phyloP scores from a whole-genome alignment of 2,888 invertebrate genomes.

The Endotricha flammealis region DNA sequence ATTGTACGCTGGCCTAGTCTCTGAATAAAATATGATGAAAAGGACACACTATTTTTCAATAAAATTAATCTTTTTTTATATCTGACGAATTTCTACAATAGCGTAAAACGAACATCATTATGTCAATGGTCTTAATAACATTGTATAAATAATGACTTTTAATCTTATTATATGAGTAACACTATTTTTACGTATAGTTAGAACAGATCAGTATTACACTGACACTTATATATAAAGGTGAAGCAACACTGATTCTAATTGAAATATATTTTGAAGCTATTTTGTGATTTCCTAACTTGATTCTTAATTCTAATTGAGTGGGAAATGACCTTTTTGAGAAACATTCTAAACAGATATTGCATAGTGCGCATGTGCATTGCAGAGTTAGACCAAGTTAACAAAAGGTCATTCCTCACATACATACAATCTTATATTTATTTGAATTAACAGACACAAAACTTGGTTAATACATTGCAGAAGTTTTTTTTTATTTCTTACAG shows the following conservation, averaged over 20 bases:
- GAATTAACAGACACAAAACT: slow-evolving; percentile 59
- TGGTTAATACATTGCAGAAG: slow-evolving; percentile 26
- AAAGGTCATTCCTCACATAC: slow-evolving; percentile 33
- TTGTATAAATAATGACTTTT: slow-evolving; percentile 68
- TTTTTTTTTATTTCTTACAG: too few species aligned
- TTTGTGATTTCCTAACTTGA: slow-evolving; percentile 63
- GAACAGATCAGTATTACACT: slow-evolving; percentile 66
- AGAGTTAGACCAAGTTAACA: slow-evolving; percentile 1
- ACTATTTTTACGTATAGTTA: slow-evolving; percentile 72
- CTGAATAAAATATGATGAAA: too few species aligned
- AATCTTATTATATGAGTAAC: slow-evolving; percentile 66
- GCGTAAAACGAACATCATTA: slow-evolving; percentile 27
- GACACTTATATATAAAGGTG: slow-evolving; percentile 42
- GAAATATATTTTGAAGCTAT: slow-evolving; percentile 69
- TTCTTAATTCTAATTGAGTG: slow-evolving; percentile 48
- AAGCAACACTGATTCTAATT: slow-evolving; percentile 73
- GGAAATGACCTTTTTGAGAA: slow-evolving; percentile 31
- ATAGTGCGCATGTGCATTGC: slow-evolving; percentile 4
- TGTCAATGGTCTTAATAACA: too few species aligned
- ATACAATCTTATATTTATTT: slow-evolving; percentile 42
- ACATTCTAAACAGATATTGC: slow-evolving; percentile 6
- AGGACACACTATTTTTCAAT: too few species aligned
- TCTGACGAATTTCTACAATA: too few species aligned
- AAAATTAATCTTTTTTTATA: too few species aligned
- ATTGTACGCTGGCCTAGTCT: too few species aligned